phyloP scores from a whole-genome alignment of 2,888 invertebrate species.

The Synergus umbraculus region DNA sequence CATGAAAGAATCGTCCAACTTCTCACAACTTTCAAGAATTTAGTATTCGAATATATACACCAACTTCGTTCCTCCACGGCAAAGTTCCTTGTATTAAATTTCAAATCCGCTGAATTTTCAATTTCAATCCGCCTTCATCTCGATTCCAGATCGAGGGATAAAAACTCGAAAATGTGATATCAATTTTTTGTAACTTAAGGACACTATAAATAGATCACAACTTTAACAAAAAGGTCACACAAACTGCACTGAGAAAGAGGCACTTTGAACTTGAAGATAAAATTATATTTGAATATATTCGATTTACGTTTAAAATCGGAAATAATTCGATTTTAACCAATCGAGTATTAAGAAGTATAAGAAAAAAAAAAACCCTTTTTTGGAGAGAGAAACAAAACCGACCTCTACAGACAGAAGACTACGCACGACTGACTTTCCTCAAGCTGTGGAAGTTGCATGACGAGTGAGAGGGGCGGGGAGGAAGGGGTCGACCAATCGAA shows the following conservation, averaged over 20 bases:
- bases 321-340: neutral
- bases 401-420: neutral
- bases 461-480: neutral
- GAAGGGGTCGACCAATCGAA: constrained; percentile 15
- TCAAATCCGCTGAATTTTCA: neutral
- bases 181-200: neutral
- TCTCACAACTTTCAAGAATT: constrained; percentile 40
- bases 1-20: constrained; percentile 67
- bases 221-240: neutral
- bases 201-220: neutral
- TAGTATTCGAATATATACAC: constrained; percentile 16
- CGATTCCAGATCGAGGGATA: neutral
- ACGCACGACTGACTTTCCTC: constrained; percentile 23
- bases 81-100: constrained; percentile 9
- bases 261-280: neutral
- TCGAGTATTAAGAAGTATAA: neutral
- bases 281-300: neutral
- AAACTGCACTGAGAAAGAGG: neutral
- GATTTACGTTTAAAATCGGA: neutral
- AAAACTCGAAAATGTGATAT: neutral
- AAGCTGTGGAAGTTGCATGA: neutral
- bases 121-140: neutral
- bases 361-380: neutral
- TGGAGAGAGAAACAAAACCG: neutral
- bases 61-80: neutral